Evolutionary conservation across 2,888 invertebrate genomes (phyloP), one percentile per base, ranked within the genome.

Genomic region (Buathra laborator): DNA sequence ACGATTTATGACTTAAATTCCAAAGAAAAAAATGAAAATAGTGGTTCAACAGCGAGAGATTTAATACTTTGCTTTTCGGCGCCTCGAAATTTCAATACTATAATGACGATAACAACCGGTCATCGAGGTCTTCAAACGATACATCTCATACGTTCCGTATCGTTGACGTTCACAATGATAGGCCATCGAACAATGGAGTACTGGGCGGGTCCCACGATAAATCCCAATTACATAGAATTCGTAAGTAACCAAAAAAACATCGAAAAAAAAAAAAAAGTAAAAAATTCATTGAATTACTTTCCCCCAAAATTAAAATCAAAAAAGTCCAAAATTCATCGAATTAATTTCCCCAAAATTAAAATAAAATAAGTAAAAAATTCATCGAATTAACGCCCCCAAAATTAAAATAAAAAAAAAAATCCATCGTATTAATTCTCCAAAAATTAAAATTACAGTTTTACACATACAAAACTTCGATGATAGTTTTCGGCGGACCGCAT

Each of bases 41-140:
- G n/a, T 24, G 51, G 32, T 5, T 62, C 82, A 6, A 29, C 48
- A 5, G 19, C 16, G 2, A 59, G 59, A 1, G 87, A 90, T 56
- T 37, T 92, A 3, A 51, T 92, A 4, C 85, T 89, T 14, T 92
- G 91, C 68, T 92, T 92, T 75, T 92, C 92, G 14, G 90, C 89
- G 0, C 86, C 86, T 29, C 87, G 89, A 12, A 92, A 90, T 83
- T 83, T 89, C 4, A 87, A 86, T n/a, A 87, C 87, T 5, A 86
- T 92, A 7, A 88, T 90, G 56, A 82, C 84, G 24, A 56, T 84
- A 4, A 83, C 82, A 3, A 87, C 87, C 16, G 85, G 67, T 9
- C 90, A 92, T 81, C 87, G 89, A 29, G 91, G 92, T 12, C 84
- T 92, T 14, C 90, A 92, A 32, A 87, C 88, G 24, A 89, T 92